A percentile compares a stretch with the other conserved stretches of the same genome.
phyloP scores from a whole-genome alignment of 2,797 vertebrate genomes.

The Diceros bicornis region DNA sequence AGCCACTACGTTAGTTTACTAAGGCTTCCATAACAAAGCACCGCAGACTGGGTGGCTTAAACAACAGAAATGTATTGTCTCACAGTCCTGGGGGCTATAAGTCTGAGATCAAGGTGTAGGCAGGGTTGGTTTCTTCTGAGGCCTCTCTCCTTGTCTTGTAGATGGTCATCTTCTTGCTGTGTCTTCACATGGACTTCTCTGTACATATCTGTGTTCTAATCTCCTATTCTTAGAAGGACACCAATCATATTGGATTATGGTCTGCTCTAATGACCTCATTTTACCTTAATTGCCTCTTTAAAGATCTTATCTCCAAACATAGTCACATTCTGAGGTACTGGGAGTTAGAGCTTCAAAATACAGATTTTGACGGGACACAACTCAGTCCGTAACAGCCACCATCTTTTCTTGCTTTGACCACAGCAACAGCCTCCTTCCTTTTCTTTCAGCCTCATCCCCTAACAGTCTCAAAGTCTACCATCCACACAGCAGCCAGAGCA shows the following conservation, averaged over 20 bases:
- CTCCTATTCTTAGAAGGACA: background rate
- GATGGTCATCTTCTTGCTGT: background rate
- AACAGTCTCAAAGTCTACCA: background rate
- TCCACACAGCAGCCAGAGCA: background rate
- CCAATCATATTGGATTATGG: background rate
- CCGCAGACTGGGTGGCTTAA: background rate
- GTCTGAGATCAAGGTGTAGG: background rate
- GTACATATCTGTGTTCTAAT: background rate
- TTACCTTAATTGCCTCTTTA: conserved; percentile 27
- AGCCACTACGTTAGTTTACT: background rate
- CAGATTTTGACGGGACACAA: background rate
- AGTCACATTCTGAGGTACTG: background rate
- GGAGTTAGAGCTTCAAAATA: background rate
- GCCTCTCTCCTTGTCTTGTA: background rate
- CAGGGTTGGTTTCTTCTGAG: background rate
- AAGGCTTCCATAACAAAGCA: background rate
- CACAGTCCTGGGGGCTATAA: background rate
- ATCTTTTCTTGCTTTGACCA: background rate
- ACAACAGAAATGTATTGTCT: background rate
- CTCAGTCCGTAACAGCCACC: background rate
- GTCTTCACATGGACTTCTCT: background rate
- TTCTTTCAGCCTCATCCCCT: background rate
- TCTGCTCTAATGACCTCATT: background rate
- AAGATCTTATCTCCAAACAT: background rate
- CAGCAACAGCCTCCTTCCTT: background rate